Evolutionary conservation across 2,797 vertebrate genomes (phyloP).

Genomic region (Acrossocheilus wenchowensis): DNA sequence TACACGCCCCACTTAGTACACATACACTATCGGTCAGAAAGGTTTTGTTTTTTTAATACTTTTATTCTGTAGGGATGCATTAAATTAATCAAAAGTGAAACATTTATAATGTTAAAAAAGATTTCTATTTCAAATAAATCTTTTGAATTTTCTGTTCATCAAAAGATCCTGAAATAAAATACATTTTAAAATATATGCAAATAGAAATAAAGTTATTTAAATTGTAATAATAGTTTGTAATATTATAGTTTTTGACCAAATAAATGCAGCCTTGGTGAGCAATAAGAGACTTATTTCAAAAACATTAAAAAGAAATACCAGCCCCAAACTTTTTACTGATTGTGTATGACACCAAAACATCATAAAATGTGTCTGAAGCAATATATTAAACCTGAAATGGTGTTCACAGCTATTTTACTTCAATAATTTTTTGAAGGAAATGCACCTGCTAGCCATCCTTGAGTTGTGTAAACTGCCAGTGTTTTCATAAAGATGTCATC

Average conservation of each 20-base stretch:
- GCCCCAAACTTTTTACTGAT: neutral
- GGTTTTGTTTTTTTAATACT: neutral
- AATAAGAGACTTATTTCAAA: neutral
- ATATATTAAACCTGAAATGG: neutral
- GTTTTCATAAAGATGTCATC: neutral
- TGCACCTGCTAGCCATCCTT: neutral
- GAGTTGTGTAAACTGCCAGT: neutral
- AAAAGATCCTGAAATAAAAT: neutral
- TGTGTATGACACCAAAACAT: neutral
- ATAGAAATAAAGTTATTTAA: no score
- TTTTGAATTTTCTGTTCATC: neutral
- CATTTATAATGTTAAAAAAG: neutral
- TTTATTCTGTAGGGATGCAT: neutral
- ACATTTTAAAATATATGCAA: no score
- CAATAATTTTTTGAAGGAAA: neutral
- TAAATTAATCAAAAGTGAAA: neutral
- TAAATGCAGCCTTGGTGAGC: no score
- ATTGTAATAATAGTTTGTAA: neutral
- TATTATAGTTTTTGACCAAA: no score
- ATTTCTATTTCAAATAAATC: neutral
- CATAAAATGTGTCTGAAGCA: neutral
- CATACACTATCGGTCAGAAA: neutral
- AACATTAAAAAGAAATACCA: neutral
- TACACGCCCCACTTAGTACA: no score
- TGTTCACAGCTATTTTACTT: neutral